Evolutionary conservation across 1,140 invertebrate genomes (phyloP), one percentile per base, ranked within the genome.

Genomic region (Drosophila ironensis): DNA sequence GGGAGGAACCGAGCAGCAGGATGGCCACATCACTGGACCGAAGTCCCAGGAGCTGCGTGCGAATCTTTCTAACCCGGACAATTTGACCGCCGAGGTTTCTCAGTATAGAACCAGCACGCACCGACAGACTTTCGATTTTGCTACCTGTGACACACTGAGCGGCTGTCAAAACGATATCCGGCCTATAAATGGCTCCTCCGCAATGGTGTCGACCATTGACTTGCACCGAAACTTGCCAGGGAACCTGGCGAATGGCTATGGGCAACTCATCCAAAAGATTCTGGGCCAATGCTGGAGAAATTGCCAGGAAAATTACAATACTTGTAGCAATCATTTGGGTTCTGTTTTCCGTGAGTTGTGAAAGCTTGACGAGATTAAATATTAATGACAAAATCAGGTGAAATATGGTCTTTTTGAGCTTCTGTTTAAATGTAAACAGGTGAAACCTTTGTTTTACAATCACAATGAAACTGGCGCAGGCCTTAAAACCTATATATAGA

Each of bases 1-100:
- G 6, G 4, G 54, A 0, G 1, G 27, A 6, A 0, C 11, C 14
- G 2, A 70, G 17, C 11, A 27, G 6, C 1, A 71, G 16, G 0
- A 71, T 11, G 6, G 41, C 67, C 7, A 70, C 24, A 59, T 70
- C 63, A 45, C 37, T 60, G 1, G 19, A 1, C 0, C 37, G 25
- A 8, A 6, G 0, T 0, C 33, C 25, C 12, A 48, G 1, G 0
- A 22, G 0, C 19, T 38, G 24, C 19, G 30, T 6, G 3, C 3
- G 7, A 2, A 40, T 42, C n/a, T 7, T 24, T 0, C 8, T 14
- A 0, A 61, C 41, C 0, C 7, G 12, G 0, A 14, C 0, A n/a
- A 61, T 17, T 8, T 4, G n/a, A 7, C 59, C 59, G 2, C 59
- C 59, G 0, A 14, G 9, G 2, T 28, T 12, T 14, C 5, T 11